These are phyloP conservation scores for Eulemur mongoz DNA, from an alignment of 2,797 vertebrate species.

Conservation along the genomic window DNA sequence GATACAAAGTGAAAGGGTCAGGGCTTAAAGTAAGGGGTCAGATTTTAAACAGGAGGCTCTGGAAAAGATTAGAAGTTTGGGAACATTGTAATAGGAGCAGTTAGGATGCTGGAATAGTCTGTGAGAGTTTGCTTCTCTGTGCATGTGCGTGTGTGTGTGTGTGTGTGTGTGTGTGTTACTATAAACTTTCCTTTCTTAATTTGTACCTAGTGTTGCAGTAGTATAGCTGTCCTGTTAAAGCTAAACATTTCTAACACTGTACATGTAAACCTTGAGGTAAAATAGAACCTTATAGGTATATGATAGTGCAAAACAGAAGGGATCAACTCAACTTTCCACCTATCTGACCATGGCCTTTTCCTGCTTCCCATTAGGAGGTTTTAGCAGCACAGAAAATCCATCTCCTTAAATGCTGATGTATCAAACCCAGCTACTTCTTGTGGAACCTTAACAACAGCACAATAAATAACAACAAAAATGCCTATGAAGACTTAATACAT, in stretches of 20 bases:
- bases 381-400: neutral
- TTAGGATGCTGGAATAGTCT: neutral
- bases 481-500: neutral
- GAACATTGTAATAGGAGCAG: neutral
- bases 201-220: neutral
- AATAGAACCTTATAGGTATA: neutral
- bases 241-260: neutral
- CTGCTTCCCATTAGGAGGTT: neutral
- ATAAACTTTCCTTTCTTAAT: neutral
- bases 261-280: neutral
- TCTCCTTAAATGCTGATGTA: neutral
- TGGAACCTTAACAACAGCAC: neutral
- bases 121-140: neutral
- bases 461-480: neutral
- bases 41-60: neutral
- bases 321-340: neutral
- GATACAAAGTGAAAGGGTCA: neutral
- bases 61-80: neutral
- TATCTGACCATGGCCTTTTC: neutral
- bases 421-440: neutral
- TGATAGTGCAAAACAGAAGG: neutral
- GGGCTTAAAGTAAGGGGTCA: neutral
- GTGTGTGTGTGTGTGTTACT: neutral
- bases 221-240: neutral
- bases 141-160: neutral